Conservation (phyloP, 2,888 invertebrate species). For the Neoaliturus tenellus region DNA sequence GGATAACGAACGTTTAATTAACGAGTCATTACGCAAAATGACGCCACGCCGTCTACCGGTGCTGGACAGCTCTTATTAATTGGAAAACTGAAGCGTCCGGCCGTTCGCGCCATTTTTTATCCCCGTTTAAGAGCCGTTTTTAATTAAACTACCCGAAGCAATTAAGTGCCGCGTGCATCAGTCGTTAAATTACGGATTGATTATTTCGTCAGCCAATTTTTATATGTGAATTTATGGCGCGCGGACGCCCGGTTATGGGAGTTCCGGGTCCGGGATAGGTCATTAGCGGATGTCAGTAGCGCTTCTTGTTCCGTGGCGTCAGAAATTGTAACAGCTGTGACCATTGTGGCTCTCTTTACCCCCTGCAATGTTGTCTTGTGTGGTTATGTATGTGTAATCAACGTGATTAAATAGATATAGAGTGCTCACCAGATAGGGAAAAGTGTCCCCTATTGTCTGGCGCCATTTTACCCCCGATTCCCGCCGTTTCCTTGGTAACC, state of each 20-base stretch:
- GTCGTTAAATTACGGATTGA: conserved; percentile 43
- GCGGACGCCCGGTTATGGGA: conserved; percentile 21
- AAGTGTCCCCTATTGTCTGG: too few species aligned
- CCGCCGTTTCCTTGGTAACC: too few species aligned
- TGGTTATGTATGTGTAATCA: too few species aligned
- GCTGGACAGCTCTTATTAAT: conserved; percentile 49
- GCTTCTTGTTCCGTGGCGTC: too few species aligned
- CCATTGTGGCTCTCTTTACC: not conserved
- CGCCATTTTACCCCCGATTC: too few species aligned
- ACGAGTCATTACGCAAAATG: conserved; percentile 36
- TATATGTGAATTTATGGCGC: conserved; percentile 23
- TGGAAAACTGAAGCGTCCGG: conserved; percentile 46
- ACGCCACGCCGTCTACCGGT: not conserved
- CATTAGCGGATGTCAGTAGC: too few species aligned
- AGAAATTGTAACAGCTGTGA: conserved; percentile 4
- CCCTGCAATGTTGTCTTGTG: too few species aligned
- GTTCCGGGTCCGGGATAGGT: not conserved
- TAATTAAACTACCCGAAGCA: conserved; percentile 44
- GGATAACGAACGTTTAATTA: conserved; percentile 39
- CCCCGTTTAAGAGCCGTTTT: conserved; percentile 38
- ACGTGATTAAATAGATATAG: too few species aligned
- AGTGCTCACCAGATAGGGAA: too few species aligned
- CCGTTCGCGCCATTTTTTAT: conserved; percentile 37
- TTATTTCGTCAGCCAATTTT: conserved; percentile 46
- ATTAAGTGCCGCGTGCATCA: conserved; percentile 15